Percentiles rank a stretch among this genome's conserved stretches.
Evolutionary conservation across 2,888 invertebrate species (phyloP).

Genomic region (Oscheius sp.): DNA sequence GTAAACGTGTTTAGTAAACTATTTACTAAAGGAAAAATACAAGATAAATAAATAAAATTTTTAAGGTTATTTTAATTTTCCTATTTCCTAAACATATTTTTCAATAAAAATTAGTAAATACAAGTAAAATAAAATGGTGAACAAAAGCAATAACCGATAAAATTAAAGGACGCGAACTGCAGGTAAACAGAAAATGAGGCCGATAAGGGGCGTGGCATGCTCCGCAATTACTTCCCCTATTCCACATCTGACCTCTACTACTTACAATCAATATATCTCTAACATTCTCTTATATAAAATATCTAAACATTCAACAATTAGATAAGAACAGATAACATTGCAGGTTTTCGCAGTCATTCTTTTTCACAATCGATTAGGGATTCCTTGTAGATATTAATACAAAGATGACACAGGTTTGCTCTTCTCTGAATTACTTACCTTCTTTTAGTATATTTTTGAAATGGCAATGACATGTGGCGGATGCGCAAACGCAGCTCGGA

Average conservation of each 20-base stretch:
- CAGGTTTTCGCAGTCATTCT: background rate
- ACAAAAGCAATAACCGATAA: background rate
- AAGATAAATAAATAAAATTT: too few species aligned
- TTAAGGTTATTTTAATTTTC: background rate
- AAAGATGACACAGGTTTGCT: conserved; percentile 14
- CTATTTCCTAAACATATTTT: background rate
- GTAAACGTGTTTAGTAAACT: too few species aligned
- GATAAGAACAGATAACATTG: background rate
- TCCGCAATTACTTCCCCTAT: too few species aligned
- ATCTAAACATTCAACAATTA: too few species aligned
- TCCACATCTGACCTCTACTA: too few species aligned
- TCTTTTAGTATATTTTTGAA: conserved; percentile 77
- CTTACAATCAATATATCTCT: too few species aligned
- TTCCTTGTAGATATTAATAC: too few species aligned
- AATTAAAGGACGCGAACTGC: background rate
- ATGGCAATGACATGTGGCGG: conserved; percentile 95
- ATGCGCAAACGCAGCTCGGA: conserved; percentile 86
- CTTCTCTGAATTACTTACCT: background rate
- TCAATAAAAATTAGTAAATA: background rate
- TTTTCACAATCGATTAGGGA: background rate
- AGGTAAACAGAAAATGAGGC: conserved; percentile 6
- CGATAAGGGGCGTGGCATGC: background rate
- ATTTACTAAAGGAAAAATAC: too few species aligned
- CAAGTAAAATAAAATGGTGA: background rate
- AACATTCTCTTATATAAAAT: too few species aligned